A percentile compares a stretch with the other conserved stretches of the same genome.
phyloP scores from a whole-genome alignment of 1,140 invertebrate genomes.

The Eufriesea mexicana region DNA sequence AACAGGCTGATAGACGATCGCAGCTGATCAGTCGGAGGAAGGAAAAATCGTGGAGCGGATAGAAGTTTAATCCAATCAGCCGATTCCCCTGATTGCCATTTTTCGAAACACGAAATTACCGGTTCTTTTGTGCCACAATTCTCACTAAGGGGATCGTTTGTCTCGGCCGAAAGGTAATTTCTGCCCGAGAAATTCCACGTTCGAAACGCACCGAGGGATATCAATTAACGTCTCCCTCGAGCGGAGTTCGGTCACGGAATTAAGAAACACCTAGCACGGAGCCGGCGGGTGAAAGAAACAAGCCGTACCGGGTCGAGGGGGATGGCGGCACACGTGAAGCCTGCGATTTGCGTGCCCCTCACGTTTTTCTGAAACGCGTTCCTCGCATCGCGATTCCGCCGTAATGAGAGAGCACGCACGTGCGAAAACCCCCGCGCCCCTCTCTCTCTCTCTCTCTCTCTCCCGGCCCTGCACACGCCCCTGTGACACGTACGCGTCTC shows the following conservation, averaged over 20 bases:
- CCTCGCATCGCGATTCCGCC: slow-evolving; percentile 74
- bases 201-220: slow-evolving; percentile 8
- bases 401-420: slow-evolving; percentile 78
- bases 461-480: background rate
- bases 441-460: too few relatives aligned
- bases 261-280: slow-evolving; percentile 23
- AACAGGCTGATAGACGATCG: too few relatives aligned
- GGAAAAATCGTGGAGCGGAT: too few relatives aligned
- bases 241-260: slow-evolving; percentile 23
- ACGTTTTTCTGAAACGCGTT: slow-evolving; percentile 76
- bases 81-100: background rate
- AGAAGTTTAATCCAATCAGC: background rate
- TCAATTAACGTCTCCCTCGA: slow-evolving; percentile 33
- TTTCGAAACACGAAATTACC: background rate
- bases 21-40: too few relatives aligned
- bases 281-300: slow-evolving; percentile 9
- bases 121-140: background rate
- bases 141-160: background rate
- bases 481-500: slow-evolving; percentile 22
- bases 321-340: slow-evolving; percentile 46
- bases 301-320: slow-evolving; percentile 10
- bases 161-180: background rate
- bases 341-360: slow-evolving; percentile 76
- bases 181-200: background rate
- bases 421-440: slow-evolving; percentile 64